These are phyloP conservation scores for Forbesichthys agassizii DNA, from an alignment of 2,113 vertebrate species.

Conservation along the genomic window DNA sequence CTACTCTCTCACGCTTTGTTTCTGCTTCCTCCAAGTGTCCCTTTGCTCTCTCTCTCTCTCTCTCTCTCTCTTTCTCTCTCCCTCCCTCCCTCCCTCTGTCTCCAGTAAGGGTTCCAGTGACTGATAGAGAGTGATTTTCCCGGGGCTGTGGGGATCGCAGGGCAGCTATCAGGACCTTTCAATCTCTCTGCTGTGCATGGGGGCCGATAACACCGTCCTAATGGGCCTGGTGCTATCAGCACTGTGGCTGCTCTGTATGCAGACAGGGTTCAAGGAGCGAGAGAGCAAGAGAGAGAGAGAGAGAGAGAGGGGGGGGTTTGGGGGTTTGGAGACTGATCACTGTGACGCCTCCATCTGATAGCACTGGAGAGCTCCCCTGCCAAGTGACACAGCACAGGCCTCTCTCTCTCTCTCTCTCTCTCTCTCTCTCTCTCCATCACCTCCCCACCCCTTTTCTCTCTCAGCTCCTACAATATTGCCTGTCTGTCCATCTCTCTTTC, in stretches of 20 bases:
- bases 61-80: constrained; percentile 54
- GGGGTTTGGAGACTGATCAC: constrained; percentile 77
- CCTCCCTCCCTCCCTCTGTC: constrained; percentile 45
- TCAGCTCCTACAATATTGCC: not conserved
- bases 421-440: constrained; percentile 43
- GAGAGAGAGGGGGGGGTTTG: not conserved
- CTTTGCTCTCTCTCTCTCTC: constrained; percentile 55
- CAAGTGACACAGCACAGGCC: constrained; percentile 88
- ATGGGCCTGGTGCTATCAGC: constrained; percentile 91
- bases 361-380: constrained; percentile 83
- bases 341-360: constrained; percentile 87
- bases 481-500: constrained; percentile 22
- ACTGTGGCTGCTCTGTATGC: constrained; percentile 73
- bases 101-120: constrained; percentile 84
- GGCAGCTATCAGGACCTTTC: constrained; percentile 86
- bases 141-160: constrained; percentile 80
- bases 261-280: constrained; percentile 44
- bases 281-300: constrained; percentile 12
- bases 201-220: constrained; percentile 88
- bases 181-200: constrained; percentile 84
- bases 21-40: not conserved
- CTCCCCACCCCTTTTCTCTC: constrained; percentile 17
- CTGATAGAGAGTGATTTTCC: constrained; percentile 85
- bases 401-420: constrained; percentile 57
- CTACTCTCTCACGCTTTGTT: constrained; percentile 29